Base-by-base conservation (phyloP, 2,797 vertebrate genomes). In the Tokudaia tokunoshimensis region DNA sequence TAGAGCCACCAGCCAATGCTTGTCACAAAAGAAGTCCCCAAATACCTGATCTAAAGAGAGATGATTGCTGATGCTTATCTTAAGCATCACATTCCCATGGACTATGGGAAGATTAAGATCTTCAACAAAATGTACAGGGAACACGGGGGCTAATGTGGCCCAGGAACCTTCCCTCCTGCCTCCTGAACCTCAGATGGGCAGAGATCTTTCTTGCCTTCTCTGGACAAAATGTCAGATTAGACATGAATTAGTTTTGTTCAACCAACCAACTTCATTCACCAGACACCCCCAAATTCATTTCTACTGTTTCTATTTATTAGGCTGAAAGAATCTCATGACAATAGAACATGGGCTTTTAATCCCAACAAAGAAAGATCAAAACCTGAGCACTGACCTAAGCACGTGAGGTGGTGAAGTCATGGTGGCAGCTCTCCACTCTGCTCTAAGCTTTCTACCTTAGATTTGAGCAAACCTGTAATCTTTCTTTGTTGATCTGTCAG, bases 41-140 rank as follows among this genome's bases (percentile, higher is more conserved):
- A 76, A 75, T 83, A 80, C 52, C 52, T 90, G 29, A 19, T 57
- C 76, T 96, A 78, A 94, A 94, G 91, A 96, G 70, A 87, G 50
- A 44, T 31, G 61, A 84, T 15, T 84, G 14, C n/a, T 74, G 0
- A 5, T 63, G 34, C 44, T 92, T 87, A 86, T 31, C 41, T 89
- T 89, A 75, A 79, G 26, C 44, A 74, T 92, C 70, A 90, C 50
- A n/a, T 91, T 92, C 52, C 65, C 72, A 79, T 41, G 59, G 44
- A 75, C 74, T 41, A 55, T 72, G 86, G 81, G 74, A 92, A 96
- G 50, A 12, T 67, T 70, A 70, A 86, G 63, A 63, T 83, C 90
- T 85, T 61, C 44, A 93, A 92, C 80, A 76, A 83, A 93, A 84
- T 47, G 37, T 41, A 86, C 13, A 59, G 24, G 4, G 37, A 55